Percentiles rank a stretch among this genome's conserved stretches.
These are phyloP conservation scores for Mimas tiliae DNA, from an alignment of 2,888 invertebrate genomes.

Conservation along the genomic window DNA sequence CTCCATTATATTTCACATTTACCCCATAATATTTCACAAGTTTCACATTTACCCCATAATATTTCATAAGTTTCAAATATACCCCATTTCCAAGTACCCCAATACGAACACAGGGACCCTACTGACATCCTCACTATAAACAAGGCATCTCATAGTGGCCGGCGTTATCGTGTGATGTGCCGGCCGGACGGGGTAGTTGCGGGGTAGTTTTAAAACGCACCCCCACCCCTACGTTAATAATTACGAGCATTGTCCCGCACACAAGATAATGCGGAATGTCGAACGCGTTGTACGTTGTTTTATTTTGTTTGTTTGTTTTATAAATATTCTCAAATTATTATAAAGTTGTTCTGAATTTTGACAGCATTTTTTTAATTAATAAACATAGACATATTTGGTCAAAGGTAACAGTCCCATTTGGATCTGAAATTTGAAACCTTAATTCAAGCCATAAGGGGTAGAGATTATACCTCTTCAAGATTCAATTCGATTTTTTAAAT, in stretches of 20 bases:
- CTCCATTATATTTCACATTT: background rate
- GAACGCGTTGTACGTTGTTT: constrained; percentile 1
- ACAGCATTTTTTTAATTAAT: too few relatives aligned
- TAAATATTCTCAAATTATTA: background rate
- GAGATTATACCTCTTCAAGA: too few relatives aligned
- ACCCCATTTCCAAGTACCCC: constrained; percentile 34
- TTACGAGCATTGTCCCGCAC: constrained; percentile 50
- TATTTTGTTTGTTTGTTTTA: background rate
- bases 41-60: background rate
- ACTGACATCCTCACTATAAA: constrained; percentile 74
- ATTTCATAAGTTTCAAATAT: background rate
- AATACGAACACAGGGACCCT: constrained; percentile 52
- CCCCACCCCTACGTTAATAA: constrained; percentile 55
- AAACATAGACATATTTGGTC: too few relatives aligned
- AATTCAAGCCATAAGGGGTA: too few relatives aligned
- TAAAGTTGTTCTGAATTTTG: too few relatives aligned
- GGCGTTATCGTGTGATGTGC: constrained; percentile 71
- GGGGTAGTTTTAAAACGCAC: constrained; percentile 71
- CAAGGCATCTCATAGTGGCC: constrained; percentile 74
- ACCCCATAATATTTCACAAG: too few relatives aligned
- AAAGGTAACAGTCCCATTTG: too few relatives aligned
- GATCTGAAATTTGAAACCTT: too few relatives aligned
- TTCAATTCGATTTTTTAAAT: too few relatives aligned
- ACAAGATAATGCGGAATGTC: constrained; percentile 24
- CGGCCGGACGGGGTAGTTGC: constrained; percentile 39